Percentiles rank a stretch among this genome's conserved stretches.
These are phyloP conservation scores for Rhyzopertha dominica DNA, from an alignment of 1,140 invertebrate species.

Conservation along the genomic window DNA sequence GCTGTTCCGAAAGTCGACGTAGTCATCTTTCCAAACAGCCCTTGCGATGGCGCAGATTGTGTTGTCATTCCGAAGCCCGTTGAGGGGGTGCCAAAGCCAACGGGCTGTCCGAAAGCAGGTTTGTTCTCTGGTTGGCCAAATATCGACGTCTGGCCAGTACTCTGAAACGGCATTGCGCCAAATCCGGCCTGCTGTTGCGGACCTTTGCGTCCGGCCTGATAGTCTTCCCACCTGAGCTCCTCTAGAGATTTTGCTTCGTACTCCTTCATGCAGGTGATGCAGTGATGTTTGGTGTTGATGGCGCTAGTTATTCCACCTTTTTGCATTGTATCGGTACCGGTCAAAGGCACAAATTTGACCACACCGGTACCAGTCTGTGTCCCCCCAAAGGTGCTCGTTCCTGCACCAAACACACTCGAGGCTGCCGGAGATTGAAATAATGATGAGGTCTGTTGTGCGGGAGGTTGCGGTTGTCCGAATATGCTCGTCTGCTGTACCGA, in stretches of 20 bases:
- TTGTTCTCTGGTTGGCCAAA: slow-evolving; percentile 48
- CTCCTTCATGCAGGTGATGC: slow-evolving; percentile 97
- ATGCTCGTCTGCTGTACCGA: slow-evolving; percentile 23
- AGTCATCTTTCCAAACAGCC: slow-evolving; percentile 40
- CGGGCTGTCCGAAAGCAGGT: slow-evolving; percentile 33
- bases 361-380: slow-evolving; percentile 65
- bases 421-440: slow-evolving; percentile 32
- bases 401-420: slow-evolving; percentile 29
- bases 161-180: slow-evolving; percentile 31
- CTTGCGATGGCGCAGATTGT: slow-evolving; percentile 13
- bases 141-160: slow-evolving; percentile 34
- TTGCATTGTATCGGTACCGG: slow-evolving; percentile 85
- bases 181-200: slow-evolving; percentile 29
- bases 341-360: slow-evolving; percentile 81
- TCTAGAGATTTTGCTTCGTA: slow-evolving; percentile 93
- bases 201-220: slow-evolving; percentile 79
- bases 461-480: slow-evolving; percentile 33
- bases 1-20: slow-evolving; percentile 45
- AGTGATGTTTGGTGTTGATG: slow-evolving; percentile 89
- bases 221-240: slow-evolving; percentile 92
- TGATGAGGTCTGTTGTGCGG: slow-evolving; percentile 33
- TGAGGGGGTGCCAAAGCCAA: slow-evolving; percentile 32
- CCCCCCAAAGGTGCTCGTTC: slow-evolving; percentile 47
- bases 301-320: slow-evolving; percentile 77
- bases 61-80: slow-evolving; percentile 23